phyloP scores from a whole-genome alignment of 2,113 vertebrate genomes.

The Pangasianodon hypophthalmus region DNA sequence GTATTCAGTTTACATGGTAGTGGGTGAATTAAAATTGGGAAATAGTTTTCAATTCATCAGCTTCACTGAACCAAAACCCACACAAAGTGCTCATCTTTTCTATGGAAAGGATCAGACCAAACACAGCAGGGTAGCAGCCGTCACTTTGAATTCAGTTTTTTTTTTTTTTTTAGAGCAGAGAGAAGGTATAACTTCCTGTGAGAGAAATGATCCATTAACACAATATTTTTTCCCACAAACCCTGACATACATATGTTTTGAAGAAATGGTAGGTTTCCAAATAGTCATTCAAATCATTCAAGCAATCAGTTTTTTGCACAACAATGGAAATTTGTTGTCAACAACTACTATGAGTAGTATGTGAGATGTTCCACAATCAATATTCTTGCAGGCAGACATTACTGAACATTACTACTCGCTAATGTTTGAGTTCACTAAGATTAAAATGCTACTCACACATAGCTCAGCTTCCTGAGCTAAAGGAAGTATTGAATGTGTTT shows the following conservation, averaged over 20 bases:
- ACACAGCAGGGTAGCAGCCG: neutral
- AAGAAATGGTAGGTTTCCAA: neutral
- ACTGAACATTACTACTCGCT: neutral
- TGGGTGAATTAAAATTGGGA: neutral
- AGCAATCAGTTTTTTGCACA: neutral
- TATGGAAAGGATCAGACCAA: conserved; percentile 23
- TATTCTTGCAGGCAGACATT: neutral
- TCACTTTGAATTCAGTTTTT: neutral
- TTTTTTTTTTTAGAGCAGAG: neutral
- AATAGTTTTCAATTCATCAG: neutral
- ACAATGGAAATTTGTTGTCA: conserved; percentile 8
- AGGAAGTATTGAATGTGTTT: conserved; percentile 4
- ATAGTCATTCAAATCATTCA: neutral
- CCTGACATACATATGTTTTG: neutral
- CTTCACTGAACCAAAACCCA: neutral
- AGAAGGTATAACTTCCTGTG: neutral
- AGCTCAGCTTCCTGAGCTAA: conserved; percentile 11
- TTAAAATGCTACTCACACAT: neutral
- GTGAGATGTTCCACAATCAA: neutral
- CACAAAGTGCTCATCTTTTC: conserved; percentile 5
- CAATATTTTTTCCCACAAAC: neutral
- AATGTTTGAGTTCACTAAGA: neutral
- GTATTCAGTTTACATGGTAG: neutral
- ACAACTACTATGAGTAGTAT: neutral
- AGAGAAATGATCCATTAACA: neutral